phyloP scores from a whole-genome alignment of 1,140 invertebrate species.

The Achroia grisella region DNA sequence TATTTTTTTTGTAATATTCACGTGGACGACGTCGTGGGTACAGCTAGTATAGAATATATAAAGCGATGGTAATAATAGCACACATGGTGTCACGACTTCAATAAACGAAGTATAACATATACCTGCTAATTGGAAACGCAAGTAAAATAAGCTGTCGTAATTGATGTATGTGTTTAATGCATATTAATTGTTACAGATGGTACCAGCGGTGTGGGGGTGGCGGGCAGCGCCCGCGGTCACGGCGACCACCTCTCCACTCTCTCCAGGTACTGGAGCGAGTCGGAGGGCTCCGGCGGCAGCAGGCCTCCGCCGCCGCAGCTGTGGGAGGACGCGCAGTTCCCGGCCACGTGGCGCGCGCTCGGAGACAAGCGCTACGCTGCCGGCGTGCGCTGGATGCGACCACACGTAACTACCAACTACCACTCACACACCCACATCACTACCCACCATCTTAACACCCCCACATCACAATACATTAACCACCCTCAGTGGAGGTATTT shows the following conservation, averaged over 20 bases:
- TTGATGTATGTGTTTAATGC: neutral
- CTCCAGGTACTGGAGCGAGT: slow-evolving; percentile 22
- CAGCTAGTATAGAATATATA: too few relatives aligned
- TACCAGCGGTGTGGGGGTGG: slow-evolving; percentile 5
- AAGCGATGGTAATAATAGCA: too few relatives aligned
- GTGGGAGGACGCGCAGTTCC: slow-evolving; percentile 38
- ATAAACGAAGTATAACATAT: too few relatives aligned
- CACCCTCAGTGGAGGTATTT: too few relatives aligned
- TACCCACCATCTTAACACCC: too few relatives aligned
- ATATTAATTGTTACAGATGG: slow-evolving; percentile 19
- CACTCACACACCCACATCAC: too few relatives aligned
- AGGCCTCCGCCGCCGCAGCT: slow-evolving; percentile 9
- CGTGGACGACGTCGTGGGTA: too few relatives aligned
- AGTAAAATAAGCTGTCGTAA: too few relatives aligned
- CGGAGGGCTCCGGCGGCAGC: slow-evolving; percentile 6
- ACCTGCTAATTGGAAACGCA: too few relatives aligned
- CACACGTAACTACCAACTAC: slow-evolving; percentile 20
- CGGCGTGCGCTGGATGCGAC: slow-evolving; percentile 27
- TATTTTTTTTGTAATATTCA: too few relatives aligned
- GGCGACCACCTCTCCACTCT: slow-evolving; percentile 21
- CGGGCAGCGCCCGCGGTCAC: neutral
- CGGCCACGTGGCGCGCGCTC: slow-evolving; percentile 17
- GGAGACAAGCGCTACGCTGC: slow-evolving; percentile 16
- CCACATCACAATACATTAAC: too few relatives aligned
- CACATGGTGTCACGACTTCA: too few relatives aligned